Conservation (phyloP, 1,140 invertebrate species). For the Vanessa tameamea region DNA sequence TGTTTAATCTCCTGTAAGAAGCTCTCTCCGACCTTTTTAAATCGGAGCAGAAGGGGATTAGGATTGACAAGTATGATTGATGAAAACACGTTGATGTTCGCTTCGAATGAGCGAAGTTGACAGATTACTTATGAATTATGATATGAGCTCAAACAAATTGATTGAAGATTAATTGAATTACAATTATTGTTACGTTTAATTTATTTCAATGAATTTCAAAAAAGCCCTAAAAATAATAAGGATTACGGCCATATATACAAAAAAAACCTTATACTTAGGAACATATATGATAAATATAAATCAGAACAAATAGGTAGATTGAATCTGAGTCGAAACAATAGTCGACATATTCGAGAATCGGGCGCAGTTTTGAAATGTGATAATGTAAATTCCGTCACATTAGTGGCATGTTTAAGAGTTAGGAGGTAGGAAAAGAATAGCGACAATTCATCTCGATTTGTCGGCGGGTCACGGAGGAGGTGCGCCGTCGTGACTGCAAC, state of each 20-base stretch:
- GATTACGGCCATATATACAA: background rate
- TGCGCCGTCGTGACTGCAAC: conserved; percentile 60
- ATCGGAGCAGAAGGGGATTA: conserved; percentile 54
- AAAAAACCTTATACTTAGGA: background rate
- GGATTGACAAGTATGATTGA: conserved; percentile 51
- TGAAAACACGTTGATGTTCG: conserved; percentile 38
- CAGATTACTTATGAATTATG: conserved; percentile 36
- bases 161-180: conserved; percentile 20
- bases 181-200: conserved; percentile 3
- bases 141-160: conserved; percentile 18
- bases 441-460: conserved; percentile 77
- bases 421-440: conserved; percentile 56
- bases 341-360: conserved; percentile 25
- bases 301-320: too few relatives aligned
- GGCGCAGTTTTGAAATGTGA: conserved; percentile 49
- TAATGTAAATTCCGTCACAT: conserved; percentile 51
- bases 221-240: background rate
- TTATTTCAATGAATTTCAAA: background rate
- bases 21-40: conserved; percentile 47
- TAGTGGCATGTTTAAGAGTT: conserved; percentile 47
- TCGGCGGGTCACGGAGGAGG: conserved; percentile 64
- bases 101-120: conserved; percentile 29
- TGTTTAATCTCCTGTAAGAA: conserved; percentile 45
- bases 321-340: conserved; percentile 6
- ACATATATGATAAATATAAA: too few relatives aligned